Evolutionary conservation across 1,140 invertebrate species (phyloP).

Genomic region (Cyclargus thomasi): DNA sequence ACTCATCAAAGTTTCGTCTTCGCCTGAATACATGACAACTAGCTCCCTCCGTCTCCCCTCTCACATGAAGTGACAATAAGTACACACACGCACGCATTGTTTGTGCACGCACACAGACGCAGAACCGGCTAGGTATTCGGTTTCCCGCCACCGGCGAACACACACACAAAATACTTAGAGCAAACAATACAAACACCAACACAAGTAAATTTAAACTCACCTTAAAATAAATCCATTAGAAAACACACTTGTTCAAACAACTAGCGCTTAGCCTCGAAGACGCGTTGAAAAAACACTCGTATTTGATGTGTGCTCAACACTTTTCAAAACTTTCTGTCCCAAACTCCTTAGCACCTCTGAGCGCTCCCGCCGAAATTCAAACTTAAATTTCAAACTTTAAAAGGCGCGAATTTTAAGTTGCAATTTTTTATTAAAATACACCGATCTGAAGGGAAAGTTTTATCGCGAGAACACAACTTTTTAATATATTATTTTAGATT

Average conservation of each 20-base stretch:
- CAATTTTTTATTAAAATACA: not conserved
- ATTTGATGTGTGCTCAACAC: slow-evolving; percentile 66
- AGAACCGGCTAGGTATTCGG: slow-evolving; percentile 66
- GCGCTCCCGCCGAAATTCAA: slow-evolving; percentile 49
- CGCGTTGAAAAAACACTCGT: slow-evolving; percentile 73
- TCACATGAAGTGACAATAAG: slow-evolving; percentile 70
- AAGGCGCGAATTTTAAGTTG: slow-evolving; percentile 17
- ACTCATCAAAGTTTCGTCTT: slow-evolving; percentile 68
- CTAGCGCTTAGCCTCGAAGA: slow-evolving; percentile 74
- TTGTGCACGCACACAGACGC: slow-evolving; percentile 59
- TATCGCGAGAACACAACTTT: no score
- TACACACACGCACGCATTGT: slow-evolving; percentile 48
- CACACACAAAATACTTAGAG: slow-evolving; percentile 69
- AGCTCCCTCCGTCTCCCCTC: slow-evolving; percentile 63
- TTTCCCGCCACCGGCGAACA: slow-evolving; percentile 72
- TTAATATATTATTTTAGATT: not conserved
- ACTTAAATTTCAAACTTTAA: slow-evolving; percentile 32
- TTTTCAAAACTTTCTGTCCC: slow-evolving; percentile 71
- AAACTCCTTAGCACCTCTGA: slow-evolving; percentile 42
- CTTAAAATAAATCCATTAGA: slow-evolving; percentile 76
- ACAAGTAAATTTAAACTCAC: slow-evolving; percentile 75
- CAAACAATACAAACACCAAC: slow-evolving; percentile 74
- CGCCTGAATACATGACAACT: slow-evolving; percentile 73
- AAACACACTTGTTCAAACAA: slow-evolving; percentile 75
- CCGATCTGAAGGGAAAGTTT: not conserved